phyloP scores from a whole-genome alignment of 1,140 invertebrate species.

The Papilio glaucus region DNA sequence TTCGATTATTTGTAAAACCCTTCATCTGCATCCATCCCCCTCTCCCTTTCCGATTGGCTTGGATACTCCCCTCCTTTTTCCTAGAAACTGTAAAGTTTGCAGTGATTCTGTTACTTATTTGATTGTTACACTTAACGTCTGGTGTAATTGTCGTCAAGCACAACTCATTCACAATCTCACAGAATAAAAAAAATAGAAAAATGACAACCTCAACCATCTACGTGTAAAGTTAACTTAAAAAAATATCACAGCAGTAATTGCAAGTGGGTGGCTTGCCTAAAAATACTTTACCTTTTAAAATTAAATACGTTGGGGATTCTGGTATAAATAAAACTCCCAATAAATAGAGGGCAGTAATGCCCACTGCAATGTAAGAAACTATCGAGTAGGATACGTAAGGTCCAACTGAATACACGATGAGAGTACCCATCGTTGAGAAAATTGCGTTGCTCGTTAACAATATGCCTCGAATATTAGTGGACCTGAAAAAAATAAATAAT shows the following conservation, averaged over 20 bases:
- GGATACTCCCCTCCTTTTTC: constrained; percentile 41
- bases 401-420: constrained; percentile 52
- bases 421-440: constrained; percentile 50
- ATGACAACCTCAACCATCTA: no score
- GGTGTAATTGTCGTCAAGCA: no score
- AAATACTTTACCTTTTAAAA: constrained; percentile 59
- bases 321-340: constrained; percentile 50
- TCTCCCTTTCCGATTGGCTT: constrained; percentile 39
- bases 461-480: constrained; percentile 50
- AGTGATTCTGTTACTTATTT: no score
- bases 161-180: no score
- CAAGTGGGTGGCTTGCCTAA: no score
- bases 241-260: no score
- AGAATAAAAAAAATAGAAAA: no score
- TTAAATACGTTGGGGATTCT: constrained; percentile 56
- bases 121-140: no score
- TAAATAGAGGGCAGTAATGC: constrained; percentile 43
- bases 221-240: no score
- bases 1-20: no score
- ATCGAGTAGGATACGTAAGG: constrained; percentile 49
- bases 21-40: constrained; percentile 37
- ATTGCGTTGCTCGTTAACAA: constrained; percentile 53
- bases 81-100: constrained; percentile 42
- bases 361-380: constrained; percentile 45
- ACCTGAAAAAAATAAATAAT: no score